A percentile compares a stretch with the other conserved stretches of the same genome.
Evolutionary conservation across 2,888 invertebrate species (phyloP).

Genomic region (Melieria picta): DNA sequence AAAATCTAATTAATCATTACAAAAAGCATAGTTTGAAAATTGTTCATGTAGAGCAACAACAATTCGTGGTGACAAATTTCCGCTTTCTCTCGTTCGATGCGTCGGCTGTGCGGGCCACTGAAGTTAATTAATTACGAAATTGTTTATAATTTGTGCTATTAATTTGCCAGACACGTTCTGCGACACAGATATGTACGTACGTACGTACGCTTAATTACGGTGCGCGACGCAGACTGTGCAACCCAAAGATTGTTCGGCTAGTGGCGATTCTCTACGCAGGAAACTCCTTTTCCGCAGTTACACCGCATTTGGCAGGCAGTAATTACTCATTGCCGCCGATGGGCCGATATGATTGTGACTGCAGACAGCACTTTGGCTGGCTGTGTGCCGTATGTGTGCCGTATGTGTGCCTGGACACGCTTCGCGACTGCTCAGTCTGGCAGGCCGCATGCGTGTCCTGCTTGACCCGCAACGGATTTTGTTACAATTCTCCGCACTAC

Average conservation of each 20-base stretch:
- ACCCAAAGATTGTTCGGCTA: too few relatives aligned
- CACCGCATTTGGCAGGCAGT: too few relatives aligned
- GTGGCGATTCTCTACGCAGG: too few relatives aligned
- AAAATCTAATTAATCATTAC: slow-evolving; percentile 24
- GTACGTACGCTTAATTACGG: background rate
- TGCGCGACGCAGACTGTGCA: too few relatives aligned
- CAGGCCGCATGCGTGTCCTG: slow-evolving; percentile 5
- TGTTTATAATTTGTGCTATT: slow-evolving; percentile 23
- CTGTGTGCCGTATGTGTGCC: background rate
- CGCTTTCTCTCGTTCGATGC: background rate
- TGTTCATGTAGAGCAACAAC: background rate
- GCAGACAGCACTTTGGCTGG: too few relatives aligned
- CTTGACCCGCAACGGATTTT: slow-evolving; percentile 26
- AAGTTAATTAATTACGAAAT: slow-evolving; percentile 29
- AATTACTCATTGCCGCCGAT: too few relatives aligned
- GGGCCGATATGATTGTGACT: too few relatives aligned
- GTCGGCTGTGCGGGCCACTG: background rate
- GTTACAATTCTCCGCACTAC: background rate
- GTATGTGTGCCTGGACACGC: background rate
- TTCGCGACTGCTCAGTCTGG: too few relatives aligned
- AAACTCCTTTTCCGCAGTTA: too few relatives aligned
- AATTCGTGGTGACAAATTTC: slow-evolving; percentile 16
- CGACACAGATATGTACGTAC: background rate
- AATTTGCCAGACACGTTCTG: slow-evolving; percentile 23
- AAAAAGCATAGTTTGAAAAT: background rate